A percentile compares a stretch with the other conserved stretches of the same genome.
phyloP scores from a whole-genome alignment of 2,888 invertebrate genomes.

The Diarsia rubi region DNA sequence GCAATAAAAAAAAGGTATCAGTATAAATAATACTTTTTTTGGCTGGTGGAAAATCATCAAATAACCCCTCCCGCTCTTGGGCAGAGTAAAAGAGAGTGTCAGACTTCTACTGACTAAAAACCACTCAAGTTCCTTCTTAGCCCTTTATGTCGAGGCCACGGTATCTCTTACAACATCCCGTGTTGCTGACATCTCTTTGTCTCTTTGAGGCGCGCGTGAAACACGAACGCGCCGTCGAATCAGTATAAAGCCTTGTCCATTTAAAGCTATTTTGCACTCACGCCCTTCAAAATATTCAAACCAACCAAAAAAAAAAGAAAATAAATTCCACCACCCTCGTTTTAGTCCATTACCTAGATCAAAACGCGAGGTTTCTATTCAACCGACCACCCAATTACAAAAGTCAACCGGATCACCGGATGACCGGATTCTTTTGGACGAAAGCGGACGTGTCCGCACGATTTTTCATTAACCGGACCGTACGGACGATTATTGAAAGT shows the following conservation, averaged over 20 bases:
- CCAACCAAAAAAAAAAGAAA: neutral
- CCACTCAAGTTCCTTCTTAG: no score
- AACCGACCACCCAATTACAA: conserved; percentile 72
- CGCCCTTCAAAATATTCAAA: neutral
- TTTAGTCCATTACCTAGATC: conserved; percentile 51
- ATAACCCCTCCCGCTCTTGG: no score
- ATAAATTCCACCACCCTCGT: conserved; percentile 37
- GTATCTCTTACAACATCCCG: no score
- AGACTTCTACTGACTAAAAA: no score
- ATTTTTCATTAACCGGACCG: conserved; percentile 88
- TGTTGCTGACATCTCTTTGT: no score
- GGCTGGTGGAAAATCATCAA: no score
- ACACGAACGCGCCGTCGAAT: no score
- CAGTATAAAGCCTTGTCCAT: neutral
- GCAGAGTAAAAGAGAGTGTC: no score
- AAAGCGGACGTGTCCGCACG: conserved; percentile 81
- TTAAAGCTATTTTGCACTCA: neutral
- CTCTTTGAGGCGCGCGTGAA: no score
- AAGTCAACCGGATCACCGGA: conserved; percentile 75
- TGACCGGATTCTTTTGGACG: conserved; percentile 71
- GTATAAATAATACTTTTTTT: no score
- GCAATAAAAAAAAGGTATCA: no score
- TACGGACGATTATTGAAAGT: conserved; percentile 81
- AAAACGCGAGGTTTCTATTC: conserved; percentile 45
- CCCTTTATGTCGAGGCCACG: no score